These are phyloP conservation scores for Meloidogyne floridensis DNA, from an alignment of 1,140 invertebrate genomes.

Conservation along the genomic window DNA sequence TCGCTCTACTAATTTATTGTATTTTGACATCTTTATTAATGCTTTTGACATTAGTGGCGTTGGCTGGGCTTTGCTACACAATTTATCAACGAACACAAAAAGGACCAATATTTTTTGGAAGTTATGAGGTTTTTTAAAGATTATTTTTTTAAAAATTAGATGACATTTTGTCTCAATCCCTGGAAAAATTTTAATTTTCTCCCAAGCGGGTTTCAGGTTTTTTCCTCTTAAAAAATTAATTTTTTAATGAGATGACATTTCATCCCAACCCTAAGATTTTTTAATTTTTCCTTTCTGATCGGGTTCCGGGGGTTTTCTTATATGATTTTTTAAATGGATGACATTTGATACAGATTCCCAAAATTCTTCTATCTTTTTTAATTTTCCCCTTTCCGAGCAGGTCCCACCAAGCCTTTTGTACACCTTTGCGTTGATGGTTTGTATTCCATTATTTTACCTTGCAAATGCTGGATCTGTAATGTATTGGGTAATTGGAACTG, in stretches of 20 bases:
- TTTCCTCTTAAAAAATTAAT: too few relatives aligned
- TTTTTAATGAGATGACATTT: too few relatives aligned
- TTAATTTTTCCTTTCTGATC: too few relatives aligned
- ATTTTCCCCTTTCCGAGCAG: slow-evolving; percentile 18
- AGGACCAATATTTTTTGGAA: slow-evolving; percentile 46
- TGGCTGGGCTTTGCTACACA: slow-evolving; percentile 48
- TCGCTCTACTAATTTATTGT: slow-evolving; percentile 47
- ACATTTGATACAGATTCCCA: too few relatives aligned
- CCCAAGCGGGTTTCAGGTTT: too few relatives aligned
- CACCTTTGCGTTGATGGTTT: slow-evolving; percentile 50
- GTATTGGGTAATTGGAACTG: slow-evolving; percentile 50
- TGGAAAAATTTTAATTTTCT: too few relatives aligned
- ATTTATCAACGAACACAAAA: slow-evolving; percentile 45
- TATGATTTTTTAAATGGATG: too few relatives aligned
- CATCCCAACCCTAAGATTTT: too few relatives aligned
- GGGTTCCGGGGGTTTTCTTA: too few relatives aligned
- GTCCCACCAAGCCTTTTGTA: slow-evolving; percentile 45
- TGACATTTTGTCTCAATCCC: too few relatives aligned
- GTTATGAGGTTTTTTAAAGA: slow-evolving; percentile 38
- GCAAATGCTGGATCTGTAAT: slow-evolving; percentile 50
- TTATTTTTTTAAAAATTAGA: neutral
- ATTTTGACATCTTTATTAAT: slow-evolving; percentile 50
- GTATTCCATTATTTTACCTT: slow-evolving; percentile 42
- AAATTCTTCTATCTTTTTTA: neutral
- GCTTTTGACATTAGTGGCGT: slow-evolving; percentile 44